These are phyloP conservation scores for Formica aserva DNA, from an alignment of 2,888 invertebrate genomes.

Conservation along the genomic window DNA sequence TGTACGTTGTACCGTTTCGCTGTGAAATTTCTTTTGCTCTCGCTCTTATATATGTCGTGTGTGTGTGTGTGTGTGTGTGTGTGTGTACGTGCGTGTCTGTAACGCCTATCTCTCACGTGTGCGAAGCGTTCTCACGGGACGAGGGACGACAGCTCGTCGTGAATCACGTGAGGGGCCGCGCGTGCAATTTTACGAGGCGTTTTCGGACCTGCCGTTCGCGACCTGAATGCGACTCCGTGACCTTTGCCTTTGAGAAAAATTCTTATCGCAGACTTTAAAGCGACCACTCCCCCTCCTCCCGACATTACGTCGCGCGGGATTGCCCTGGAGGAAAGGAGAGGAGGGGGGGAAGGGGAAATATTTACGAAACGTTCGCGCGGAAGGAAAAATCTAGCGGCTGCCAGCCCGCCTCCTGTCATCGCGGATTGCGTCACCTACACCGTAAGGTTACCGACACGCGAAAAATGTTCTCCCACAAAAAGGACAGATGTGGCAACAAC, in stretches of 20 bases:
- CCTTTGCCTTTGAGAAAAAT: conserved; percentile 20
- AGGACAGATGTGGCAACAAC: conserved; percentile 46
- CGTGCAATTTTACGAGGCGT: conserved; percentile 30
- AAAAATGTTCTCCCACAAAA: conserved; percentile 37
- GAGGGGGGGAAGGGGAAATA: neutral
- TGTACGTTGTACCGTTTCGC: conserved; percentile 60
- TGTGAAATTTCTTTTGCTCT: conserved; percentile 62
- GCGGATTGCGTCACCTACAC: conserved; percentile 25
- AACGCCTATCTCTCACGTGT: conserved; percentile 38
- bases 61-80: conserved; percentile 13
- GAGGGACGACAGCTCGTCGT: conserved; percentile 26
- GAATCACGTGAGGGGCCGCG: conserved; percentile 37
- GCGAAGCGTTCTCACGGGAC: conserved; percentile 43
- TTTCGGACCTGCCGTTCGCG: conserved; percentile 31
- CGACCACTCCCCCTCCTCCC: no score
- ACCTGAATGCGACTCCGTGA: conserved; percentile 13
- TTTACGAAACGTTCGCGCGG: neutral
- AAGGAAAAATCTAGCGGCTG: neutral
- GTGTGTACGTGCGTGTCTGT: neutral
- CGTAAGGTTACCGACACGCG: conserved; percentile 13
- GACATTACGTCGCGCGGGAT: neutral
- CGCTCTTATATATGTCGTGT: conserved; percentile 55
- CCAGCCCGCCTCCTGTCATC: neutral
- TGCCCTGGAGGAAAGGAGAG: no score
- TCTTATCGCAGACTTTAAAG: neutral